phyloP scores from a whole-genome alignment of 2,797 vertebrate genomes.

The Bufotes viridis region DNA sequence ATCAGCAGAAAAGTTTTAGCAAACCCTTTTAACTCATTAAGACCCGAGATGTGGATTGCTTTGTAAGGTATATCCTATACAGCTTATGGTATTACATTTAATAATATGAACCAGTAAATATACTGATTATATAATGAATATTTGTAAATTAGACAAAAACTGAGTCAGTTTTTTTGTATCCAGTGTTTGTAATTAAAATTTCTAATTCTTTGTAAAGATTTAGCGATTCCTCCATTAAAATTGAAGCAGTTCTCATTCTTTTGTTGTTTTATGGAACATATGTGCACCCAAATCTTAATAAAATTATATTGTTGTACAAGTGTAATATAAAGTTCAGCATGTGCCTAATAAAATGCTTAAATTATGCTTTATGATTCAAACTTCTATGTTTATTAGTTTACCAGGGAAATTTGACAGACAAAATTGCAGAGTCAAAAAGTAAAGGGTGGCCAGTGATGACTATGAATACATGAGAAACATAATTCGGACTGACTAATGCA shows the following conservation, averaged over 20 bases:
- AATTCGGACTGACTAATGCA: neutral
- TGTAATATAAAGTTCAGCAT: slow-evolving; percentile 23
- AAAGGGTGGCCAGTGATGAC: slow-evolving; percentile 18
- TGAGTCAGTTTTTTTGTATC: neutral
- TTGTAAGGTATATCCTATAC: too few relatives aligned
- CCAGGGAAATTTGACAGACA: neutral
- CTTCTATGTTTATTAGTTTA: neutral
- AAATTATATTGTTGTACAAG: slow-evolving; percentile 29
- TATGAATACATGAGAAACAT: neutral
- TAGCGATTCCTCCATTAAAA: slow-evolving; percentile 14
- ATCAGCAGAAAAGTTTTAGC: too few relatives aligned
- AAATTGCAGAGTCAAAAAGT: neutral
- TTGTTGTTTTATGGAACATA: slow-evolving; percentile 38
- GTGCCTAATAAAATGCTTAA: slow-evolving; percentile 3
- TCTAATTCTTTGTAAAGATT: neutral
- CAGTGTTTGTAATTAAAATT: slow-evolving; percentile 3
- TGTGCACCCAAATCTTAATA: slow-evolving; percentile 8
- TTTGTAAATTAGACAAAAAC: neutral
- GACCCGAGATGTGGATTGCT: too few relatives aligned
- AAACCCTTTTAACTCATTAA: too few relatives aligned
- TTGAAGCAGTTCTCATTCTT: slow-evolving; percentile 1
- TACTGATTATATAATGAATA: neutral
- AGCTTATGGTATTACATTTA: neutral
- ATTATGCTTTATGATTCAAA: slow-evolving; percentile 17
- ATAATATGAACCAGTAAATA: neutral